Percentiles rank a stretch among this genome's conserved stretches.
Conservation (phyloP, 2,113 vertebrate species). For the Tor tambroides region DNA sequence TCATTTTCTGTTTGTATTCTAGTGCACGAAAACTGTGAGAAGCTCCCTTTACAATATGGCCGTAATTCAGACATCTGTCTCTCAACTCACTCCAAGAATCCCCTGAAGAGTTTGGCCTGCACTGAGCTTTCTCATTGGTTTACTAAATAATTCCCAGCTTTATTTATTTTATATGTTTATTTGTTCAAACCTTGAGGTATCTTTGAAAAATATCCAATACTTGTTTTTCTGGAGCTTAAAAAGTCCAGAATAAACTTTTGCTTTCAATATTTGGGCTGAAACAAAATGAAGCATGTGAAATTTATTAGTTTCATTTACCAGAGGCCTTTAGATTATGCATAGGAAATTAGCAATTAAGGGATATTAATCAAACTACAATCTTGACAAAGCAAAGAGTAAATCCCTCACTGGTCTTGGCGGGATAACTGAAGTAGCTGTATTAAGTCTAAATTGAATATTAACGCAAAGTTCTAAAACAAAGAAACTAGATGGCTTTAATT, state of each 20-base stretch:
- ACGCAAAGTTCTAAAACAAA: neutral
- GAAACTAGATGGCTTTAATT: neutral
- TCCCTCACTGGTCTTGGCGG: neutral
- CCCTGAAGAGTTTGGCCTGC: neutral
- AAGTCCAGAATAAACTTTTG: neutral
- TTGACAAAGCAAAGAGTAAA: neutral
- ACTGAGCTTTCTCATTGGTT: slow-evolving; percentile 4
- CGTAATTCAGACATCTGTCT: slow-evolving; percentile 4
- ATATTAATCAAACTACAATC: slow-evolving; percentile 7
- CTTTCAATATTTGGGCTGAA: neutral
- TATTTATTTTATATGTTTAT: too few relatives aligned
- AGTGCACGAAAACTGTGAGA: neutral
- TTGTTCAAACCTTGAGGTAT: neutral
- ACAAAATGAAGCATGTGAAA: neutral
- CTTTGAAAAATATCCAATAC: neutral
- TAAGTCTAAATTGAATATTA: neutral
- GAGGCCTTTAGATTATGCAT: neutral
- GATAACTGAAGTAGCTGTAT: neutral
- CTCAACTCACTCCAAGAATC: slow-evolving; percentile 1
- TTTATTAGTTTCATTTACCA: neutral
- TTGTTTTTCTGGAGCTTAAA: neutral
- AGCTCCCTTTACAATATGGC: neutral
- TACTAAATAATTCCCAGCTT: slow-evolving; percentile 1
- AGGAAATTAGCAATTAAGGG: neutral
- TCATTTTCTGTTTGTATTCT: neutral